Evolutionary conservation across 1,140 invertebrate species (phyloP).

Genomic region (Wiebesia pumilae): DNA sequence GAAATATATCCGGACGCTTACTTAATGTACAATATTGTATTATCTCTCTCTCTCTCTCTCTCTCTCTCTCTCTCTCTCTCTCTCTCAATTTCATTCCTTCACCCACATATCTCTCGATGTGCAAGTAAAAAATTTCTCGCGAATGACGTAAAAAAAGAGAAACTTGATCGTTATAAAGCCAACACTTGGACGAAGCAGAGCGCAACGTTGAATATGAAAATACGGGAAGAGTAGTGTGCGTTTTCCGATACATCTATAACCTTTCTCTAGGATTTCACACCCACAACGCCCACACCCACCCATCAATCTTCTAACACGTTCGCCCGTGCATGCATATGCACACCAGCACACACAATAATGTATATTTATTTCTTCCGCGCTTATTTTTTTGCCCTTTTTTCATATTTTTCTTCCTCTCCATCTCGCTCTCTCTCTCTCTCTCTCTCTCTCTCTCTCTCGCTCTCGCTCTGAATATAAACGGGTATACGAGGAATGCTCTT

Average conservation of each 20-base stretch:
- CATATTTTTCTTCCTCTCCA: neutral
- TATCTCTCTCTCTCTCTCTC: no score
- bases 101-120: neutral
- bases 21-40: neutral
- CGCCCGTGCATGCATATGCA: neutral
- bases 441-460: neutral
- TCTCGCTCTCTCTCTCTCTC: no score
- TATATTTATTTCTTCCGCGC: constrained; percentile 6
- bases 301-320: neutral
- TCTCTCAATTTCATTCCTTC: no score
- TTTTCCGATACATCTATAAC: neutral
- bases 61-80: no score
- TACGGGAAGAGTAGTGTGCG: neutral
- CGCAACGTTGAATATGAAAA: neutral
- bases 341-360: neutral
- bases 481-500: constrained; percentile 4
- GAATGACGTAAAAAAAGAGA: neutral
- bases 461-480: neutral
- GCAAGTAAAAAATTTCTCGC: neutral
- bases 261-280: neutral
- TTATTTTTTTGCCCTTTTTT: neutral
- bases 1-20: neutral
- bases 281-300: neutral
- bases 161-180: neutral
- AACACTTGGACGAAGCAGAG: neutral